Evolutionary conservation across 2,797 vertebrate species (phyloP).

Genomic region (Danio kyathit): DNA sequence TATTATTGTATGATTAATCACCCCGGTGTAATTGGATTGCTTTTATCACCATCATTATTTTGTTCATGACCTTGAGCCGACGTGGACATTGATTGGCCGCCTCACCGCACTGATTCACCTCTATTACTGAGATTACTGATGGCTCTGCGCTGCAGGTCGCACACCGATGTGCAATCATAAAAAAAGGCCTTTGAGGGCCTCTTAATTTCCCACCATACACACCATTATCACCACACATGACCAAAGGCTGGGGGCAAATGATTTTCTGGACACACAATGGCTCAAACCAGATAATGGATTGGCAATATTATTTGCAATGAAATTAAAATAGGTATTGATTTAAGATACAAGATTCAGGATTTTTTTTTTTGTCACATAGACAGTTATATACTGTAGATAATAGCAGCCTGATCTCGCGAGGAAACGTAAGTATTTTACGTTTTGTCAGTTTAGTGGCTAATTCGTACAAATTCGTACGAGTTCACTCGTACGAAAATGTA

Average conservation of each 20-base stretch:
- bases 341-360: no score
- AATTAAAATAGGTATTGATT: conserved; percentile 41
- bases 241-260: conserved; percentile 36
- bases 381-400: no score
- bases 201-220: conserved; percentile 36
- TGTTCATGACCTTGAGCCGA: conserved; percentile 77
- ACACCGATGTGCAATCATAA: conserved; percentile 60
- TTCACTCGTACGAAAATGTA: no score
- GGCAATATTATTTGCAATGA: conserved; percentile 24
- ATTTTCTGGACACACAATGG: conserved; percentile 32
- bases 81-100: conserved; percentile 72
- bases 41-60: conserved; percentile 72
- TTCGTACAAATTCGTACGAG: no score
- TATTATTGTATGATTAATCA: conserved; percentile 43
- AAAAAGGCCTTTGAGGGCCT: conserved; percentile 25
- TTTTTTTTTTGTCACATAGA: no score
- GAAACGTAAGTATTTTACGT: no score
- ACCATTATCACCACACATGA: conserved; percentile 55
- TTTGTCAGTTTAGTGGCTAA: no score
- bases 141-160: conserved; percentile 52
- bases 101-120: conserved; percentile 48
- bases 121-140: conserved; percentile 56
- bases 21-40: conserved; percentile 61
- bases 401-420: no score
- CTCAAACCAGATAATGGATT: conserved; percentile 20